phyloP scores from a whole-genome alignment of 1,140 invertebrate genomes.

The Bathynomus jamesi region DNA sequence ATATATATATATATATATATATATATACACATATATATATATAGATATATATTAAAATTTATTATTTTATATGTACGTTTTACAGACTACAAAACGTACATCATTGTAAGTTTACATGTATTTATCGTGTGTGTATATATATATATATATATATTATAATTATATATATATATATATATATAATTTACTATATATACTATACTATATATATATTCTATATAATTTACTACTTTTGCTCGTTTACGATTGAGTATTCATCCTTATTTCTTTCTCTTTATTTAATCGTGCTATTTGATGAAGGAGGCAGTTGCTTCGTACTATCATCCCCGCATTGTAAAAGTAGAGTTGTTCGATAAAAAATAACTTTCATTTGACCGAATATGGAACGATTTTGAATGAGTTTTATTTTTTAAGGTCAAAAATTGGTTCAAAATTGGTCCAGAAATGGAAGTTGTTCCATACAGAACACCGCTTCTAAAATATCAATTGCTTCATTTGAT shows the following conservation, averaged over 20 bases:
- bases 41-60: not conserved
- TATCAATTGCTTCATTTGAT: too few relatives aligned
- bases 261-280: not conserved
- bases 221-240: not conserved
- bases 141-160: not conserved
- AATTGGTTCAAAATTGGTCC: too few relatives aligned
- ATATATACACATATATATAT: not conserved
- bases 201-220: not conserved
- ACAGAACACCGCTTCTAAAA: too few relatives aligned
- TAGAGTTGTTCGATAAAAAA: too few relatives aligned
- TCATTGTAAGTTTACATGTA: too few relatives aligned
- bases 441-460: too few relatives aligned
- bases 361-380: too few relatives aligned
- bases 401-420: too few relatives aligned
- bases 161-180: not conserved
- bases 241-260: not conserved
- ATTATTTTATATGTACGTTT: not conserved
- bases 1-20: constrained; percentile 1
- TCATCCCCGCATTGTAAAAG: too few relatives aligned
- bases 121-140: not conserved
- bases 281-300: not conserved
- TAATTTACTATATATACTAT: not conserved
- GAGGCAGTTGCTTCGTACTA: too few relatives aligned
- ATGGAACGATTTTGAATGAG: too few relatives aligned
- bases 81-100: not conserved